Evolutionary conservation across 1,140 invertebrate species (phyloP).

Genomic region (Lasaia peninsularis): DNA sequence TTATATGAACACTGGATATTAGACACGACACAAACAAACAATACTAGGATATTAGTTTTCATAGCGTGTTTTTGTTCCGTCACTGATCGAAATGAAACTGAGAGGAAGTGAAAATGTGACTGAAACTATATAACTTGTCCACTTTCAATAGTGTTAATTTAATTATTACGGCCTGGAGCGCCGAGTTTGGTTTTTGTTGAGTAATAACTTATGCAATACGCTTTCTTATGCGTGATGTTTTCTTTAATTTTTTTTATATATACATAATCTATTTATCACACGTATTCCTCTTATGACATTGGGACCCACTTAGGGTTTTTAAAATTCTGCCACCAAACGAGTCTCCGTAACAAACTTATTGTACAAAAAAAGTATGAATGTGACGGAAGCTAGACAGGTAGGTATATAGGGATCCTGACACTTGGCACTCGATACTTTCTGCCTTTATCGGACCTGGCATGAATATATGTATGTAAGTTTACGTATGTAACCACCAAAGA

Average conservation of each 20-base stretch:
- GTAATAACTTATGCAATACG: slow-evolving; percentile 17
- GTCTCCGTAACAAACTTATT: too few relatives aligned
- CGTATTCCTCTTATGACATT: too few relatives aligned
- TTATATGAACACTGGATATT: slow-evolving; percentile 27
- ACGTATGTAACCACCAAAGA: too few relatives aligned
- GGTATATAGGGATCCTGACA: too few relatives aligned
- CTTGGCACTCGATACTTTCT: too few relatives aligned
- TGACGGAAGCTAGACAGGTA: too few relatives aligned
- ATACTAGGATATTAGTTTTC: slow-evolving; percentile 24
- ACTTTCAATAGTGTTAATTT: slow-evolving; percentile 63
- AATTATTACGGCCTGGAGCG: slow-evolving; percentile 51
- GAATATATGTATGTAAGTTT: too few relatives aligned
- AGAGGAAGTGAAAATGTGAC: slow-evolving; percentile 44
- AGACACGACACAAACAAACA: slow-evolving; percentile 37
- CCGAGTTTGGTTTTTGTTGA: not conserved
- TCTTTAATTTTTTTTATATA: slow-evolving; percentile 4
- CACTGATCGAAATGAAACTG: slow-evolving; percentile 40
- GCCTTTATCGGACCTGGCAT: too few relatives aligned
- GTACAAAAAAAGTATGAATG: too few relatives aligned
- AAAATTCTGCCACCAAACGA: too few relatives aligned
- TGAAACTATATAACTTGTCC: slow-evolving; percentile 53
- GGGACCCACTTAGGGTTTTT: too few relatives aligned
- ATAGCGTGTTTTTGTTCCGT: slow-evolving; percentile 18
- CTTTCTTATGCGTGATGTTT: slow-evolving; percentile 19
- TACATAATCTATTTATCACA: too few relatives aligned